Base-by-base conservation (phyloP, 2,113 vertebrate species). In the Heterotilapia buettikoferi region DNA sequence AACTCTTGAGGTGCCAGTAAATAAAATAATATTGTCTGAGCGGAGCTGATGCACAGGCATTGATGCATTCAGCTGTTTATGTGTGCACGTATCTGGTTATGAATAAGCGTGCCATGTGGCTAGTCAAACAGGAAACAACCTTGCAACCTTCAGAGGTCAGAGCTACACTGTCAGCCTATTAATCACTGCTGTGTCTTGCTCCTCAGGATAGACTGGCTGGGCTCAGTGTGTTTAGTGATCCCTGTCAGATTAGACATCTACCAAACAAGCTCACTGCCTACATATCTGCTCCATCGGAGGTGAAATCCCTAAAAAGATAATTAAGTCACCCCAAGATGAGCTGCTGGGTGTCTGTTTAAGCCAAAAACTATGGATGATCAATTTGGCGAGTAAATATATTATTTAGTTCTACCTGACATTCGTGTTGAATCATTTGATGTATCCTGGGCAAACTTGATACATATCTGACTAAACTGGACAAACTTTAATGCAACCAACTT, bases 131-230 rank as follows among this genome's bases (percentile, higher is more conserved):
- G 91, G 90, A 88, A 92, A 90, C 86, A 92, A 92, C 92, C 90
- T 16, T 81, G 80, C 40, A 87, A 92, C 94, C 93, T 93, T 94
- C 86, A 83, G 93, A 87, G 94, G 94, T 92, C 92, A 92, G 73
- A 85, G 90, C 90, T 85, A 8, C 85, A 40, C 63, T 38, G 38
- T 83, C 61, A 80, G 83, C 83, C 93, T 83, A 93, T 94, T 91
- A 92, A 94, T 94, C 93, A 93, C 53, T 38, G 83, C 84, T 18
- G 50, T 21, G 88, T 89, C 86, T 87, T 52, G 82, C 84, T 90
- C 86, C 84, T 86, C 66, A 84, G 78, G 85, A 82, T 38, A 71
- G 66, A 73, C 68, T 36, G 86, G 83, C 57, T 56, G 85, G 78
- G 83, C 80, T 89, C 53, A n/a, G 38, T 47, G 80, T 80, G 85